A percentile compares a stretch with the other conserved stretches of the same genome.
phyloP scores from a whole-genome alignment of 1,140 invertebrate genomes.

The Proctacanthus coquilletti region DNA sequence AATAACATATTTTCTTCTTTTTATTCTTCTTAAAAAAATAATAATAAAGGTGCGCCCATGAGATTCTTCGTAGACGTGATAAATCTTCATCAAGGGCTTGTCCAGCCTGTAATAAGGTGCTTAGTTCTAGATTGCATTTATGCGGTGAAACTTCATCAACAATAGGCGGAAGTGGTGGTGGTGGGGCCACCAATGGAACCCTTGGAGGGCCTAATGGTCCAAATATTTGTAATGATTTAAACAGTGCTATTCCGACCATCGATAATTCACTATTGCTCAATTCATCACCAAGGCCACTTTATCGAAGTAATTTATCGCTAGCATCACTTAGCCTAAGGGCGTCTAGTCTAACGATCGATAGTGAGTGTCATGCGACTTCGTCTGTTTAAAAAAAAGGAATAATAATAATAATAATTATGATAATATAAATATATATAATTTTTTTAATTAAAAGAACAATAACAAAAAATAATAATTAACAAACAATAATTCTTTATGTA shows the following conservation, averaged over 20 bases:
- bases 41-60: slow-evolving; percentile 51
- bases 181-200: slow-evolving; percentile 4
- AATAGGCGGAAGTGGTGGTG: slow-evolving; percentile 2
- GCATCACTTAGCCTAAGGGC: slow-evolving; percentile 24
- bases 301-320: slow-evolving; percentile 23
- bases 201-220: slow-evolving; percentile 10
- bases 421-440: not conserved
- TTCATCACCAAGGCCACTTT: slow-evolving; percentile 13
- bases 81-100: slow-evolving; percentile 37
- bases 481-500: too few species aligned
- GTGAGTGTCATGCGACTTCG: slow-evolving; percentile 21
- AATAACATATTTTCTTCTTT: too few species aligned
- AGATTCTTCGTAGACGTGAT: slow-evolving; percentile 45
- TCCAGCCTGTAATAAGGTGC: slow-evolving; percentile 46
- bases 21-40: too few species aligned
- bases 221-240: slow-evolving; percentile 7
- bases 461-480: too few species aligned
- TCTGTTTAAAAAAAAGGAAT: slow-evolving; percentile 15
- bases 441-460: not conserved
- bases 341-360: slow-evolving; percentile 25
- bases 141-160: slow-evolving; percentile 8
- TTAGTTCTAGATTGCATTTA: slow-evolving; percentile 38
- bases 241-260: slow-evolving; percentile 9
- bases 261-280: slow-evolving; percentile 13
- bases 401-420: too few species aligned